A percentile compares a stretch with the other conserved stretches of the same genome.
These are phyloP conservation scores for Laticauda laticaudata DNA, from an alignment of 2,113 vertebrate species.

Conservation along the genomic window DNA sequence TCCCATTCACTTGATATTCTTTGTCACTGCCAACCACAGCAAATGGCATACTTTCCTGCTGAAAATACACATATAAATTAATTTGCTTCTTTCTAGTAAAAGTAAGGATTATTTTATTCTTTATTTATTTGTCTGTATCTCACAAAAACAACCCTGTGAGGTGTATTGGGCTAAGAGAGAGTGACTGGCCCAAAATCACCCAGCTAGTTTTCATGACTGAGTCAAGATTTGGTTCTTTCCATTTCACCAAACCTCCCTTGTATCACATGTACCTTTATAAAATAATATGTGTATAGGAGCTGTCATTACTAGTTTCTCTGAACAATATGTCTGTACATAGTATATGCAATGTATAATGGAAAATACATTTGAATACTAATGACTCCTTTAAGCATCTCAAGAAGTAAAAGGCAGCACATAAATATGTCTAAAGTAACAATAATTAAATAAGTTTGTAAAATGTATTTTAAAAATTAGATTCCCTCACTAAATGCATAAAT, in stretches of 20 bases:
- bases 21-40: constrained; percentile 97
- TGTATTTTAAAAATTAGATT: background rate
- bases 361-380: background rate
- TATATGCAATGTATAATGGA: background rate
- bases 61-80: constrained; percentile 46
- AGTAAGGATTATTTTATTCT: background rate
- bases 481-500: background rate
- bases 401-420: background rate
- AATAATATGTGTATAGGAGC: background rate
- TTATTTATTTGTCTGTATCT: background rate
- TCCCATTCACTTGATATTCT: constrained; percentile 95
- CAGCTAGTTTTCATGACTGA: background rate
- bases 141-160: background rate
- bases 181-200: background rate
- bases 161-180: background rate
- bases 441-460: background rate
- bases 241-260: background rate
- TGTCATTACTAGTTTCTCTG: background rate
- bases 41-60: constrained; percentile 96
- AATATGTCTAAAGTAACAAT: background rate
- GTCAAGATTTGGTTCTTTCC: background rate
- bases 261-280: background rate
- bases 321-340: background rate
- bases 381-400: background rate
- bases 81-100: constrained; percentile 16